Conservation (phyloP, 2,888 invertebrate species). For the Melinaea menophilus region DNA sequence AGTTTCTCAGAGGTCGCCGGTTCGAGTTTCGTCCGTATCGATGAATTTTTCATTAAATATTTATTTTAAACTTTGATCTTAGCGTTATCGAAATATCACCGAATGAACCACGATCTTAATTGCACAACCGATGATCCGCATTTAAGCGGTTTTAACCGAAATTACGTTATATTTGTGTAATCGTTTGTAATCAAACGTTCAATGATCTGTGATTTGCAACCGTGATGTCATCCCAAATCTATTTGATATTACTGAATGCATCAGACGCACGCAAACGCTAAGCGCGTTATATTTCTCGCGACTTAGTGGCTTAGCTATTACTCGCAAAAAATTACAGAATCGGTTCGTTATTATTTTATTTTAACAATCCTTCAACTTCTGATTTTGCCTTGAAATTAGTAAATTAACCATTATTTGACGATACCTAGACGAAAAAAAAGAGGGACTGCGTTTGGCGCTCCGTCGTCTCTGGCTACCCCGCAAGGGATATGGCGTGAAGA, state of each 20-base stretch:
- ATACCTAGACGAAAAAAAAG: background rate
- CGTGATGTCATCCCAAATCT: slow-evolving; percentile 16
- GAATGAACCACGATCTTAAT: slow-evolving; percentile 34
- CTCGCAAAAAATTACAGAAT: too few relatives aligned
- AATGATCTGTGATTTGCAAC: slow-evolving; percentile 26
- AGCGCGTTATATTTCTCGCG: too few relatives aligned
- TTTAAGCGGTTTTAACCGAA: slow-evolving; percentile 21
- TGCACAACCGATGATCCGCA: slow-evolving; percentile 20
- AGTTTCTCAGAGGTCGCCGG: too few relatives aligned
- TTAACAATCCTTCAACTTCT: too few relatives aligned
- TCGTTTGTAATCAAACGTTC: slow-evolving; percentile 22
- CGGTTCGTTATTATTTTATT: too few relatives aligned
- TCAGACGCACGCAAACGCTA: background rate
- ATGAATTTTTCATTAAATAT: too few relatives aligned
- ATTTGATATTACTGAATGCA: slow-evolving; percentile 3
- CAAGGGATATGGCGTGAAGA: background rate
- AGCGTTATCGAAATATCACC: slow-evolving; percentile 31
- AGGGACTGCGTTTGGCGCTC: too few relatives aligned
- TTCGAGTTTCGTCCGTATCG: too few relatives aligned
- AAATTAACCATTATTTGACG: background rate
- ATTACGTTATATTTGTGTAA: slow-evolving; percentile 26
- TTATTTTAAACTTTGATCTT: slow-evolving; percentile 45
- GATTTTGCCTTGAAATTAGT: too few relatives aligned
- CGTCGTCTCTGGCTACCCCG: too few relatives aligned
- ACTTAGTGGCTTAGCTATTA: too few relatives aligned